Evolutionary conservation across 2,888 invertebrate genomes (phyloP), one percentile per base, ranked within the genome.

Genomic region (Drosophila neutralis): DNA sequence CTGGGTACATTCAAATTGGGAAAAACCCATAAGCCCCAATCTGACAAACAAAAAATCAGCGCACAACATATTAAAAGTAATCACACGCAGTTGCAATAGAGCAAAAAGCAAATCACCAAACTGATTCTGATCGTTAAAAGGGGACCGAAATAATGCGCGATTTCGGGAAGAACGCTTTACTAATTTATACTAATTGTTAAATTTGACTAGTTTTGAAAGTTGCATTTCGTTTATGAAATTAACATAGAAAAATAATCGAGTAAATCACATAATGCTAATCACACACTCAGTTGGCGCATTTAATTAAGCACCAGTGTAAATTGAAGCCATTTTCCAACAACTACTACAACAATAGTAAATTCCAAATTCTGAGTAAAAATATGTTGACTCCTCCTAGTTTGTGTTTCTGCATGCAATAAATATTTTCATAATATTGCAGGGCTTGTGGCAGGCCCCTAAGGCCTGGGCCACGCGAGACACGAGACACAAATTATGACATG

Each of bases 301-400:
- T 80, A 82, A 85, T 89, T 83, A 81, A 70, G 77, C 76, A 75
- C 77, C 77, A 73, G 66, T 73, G 63, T 81, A 85, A 87, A 85
- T 82, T 84, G 80, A 77, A 77, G 69, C 72, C 67, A 79, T 78
- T 83, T 78, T 76, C 62, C 54, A 69, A 67, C 67, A 72, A 62
- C 81, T 61, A 53, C 61, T 69, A 67, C 48, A 66, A 42, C 54
- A 45, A 45, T 7, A 11, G 42, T 38, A 51, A 36, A 58, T n/a
- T 52, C 71, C 51, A 60, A 63, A 53, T 8, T 49, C n/a, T 4
- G 36, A 38, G 31, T 29, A 38, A 33, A 49, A 52, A 58, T 61
- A 61, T 48, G 36, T 51, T 29, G 33, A 56, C 58, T 58, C n/a
- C 66, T 67, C 29, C 68, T 65, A 45, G 53, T 56, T 48, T 68